A percentile compares a stretch with the other conserved stretches of the same genome.
These are phyloP conservation scores for Zaprionus vittiger DNA, from an alignment of 1,140 invertebrate species.

Conservation along the genomic window DNA sequence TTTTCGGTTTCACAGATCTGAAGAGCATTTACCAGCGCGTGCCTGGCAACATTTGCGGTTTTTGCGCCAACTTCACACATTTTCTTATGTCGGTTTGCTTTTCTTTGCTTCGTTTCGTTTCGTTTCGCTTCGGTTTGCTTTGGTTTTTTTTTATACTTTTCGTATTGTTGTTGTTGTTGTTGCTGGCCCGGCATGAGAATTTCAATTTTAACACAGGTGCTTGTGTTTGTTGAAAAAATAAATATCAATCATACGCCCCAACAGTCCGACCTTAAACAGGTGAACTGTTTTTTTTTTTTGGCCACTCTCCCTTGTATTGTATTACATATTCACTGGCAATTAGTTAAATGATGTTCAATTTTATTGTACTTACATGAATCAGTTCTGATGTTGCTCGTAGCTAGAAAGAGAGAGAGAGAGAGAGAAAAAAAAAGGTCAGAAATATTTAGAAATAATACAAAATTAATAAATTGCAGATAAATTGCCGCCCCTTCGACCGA, in stretches of 20 bases:
- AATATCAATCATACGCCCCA: constrained; percentile 81
- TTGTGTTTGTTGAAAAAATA: constrained; percentile 80
- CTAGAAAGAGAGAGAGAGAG: neutral
- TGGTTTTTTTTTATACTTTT: constrained; percentile 40
- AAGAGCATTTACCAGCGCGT: constrained; percentile 65
- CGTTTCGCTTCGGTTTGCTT: constrained; percentile 35
- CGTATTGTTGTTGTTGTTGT: constrained; percentile 51
- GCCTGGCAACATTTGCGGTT: constrained; percentile 80
- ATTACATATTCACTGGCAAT: constrained; percentile 46
- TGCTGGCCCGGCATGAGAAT: constrained; percentile 73
- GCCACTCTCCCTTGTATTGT: neutral
- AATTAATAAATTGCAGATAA: neutral
- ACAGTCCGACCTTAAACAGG: constrained; percentile 41
- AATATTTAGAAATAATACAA: too few relatives aligned
- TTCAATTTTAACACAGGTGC: constrained; percentile 79
- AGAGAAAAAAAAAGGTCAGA: neutral
- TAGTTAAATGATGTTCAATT: constrained; percentile 47
- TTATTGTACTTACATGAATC: constrained; percentile 1
- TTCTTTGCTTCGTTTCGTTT: constrained; percentile 43
- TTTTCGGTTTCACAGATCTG: constrained; percentile 64
- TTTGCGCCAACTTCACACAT: constrained; percentile 80
- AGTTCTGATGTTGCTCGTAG: neutral
- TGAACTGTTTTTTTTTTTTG: neutral
- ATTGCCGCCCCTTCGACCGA: too few relatives aligned
- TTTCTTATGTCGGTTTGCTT: constrained; percentile 67